Percentiles rank a stretch among this genome's conserved stretches.
These are phyloP conservation scores for Diarsia mendica DNA, from an alignment of 2,888 invertebrate species.

Conservation along the genomic window DNA sequence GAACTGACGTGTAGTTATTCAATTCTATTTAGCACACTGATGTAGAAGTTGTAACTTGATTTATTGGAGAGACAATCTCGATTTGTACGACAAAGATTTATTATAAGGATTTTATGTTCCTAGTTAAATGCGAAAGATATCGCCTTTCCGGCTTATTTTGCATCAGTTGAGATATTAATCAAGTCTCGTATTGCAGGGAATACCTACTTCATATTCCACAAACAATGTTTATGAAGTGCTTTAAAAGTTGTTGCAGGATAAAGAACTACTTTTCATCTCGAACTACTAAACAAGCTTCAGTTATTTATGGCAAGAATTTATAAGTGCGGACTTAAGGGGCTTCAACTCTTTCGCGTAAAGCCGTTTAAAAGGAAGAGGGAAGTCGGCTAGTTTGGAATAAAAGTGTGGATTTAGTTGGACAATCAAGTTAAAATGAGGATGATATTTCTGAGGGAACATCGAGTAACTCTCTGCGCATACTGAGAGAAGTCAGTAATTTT, in stretches of 20 bases:
- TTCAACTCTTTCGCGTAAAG: conserved; percentile 24
- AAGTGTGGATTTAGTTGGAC: conserved; percentile 39
- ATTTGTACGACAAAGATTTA: conserved; percentile 37
- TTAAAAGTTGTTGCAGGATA: conserved; percentile 34
- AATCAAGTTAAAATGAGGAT: conserved; percentile 42
- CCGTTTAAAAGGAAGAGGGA: conserved; percentile 20
- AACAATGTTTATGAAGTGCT: conserved; percentile 21
- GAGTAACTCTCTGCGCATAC: conserved; percentile 57
- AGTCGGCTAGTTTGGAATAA: conserved; percentile 32
- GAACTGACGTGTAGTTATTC: conserved; percentile 22
- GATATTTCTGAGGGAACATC: conserved; percentile 42
- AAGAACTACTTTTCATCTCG: conserved; percentile 32
- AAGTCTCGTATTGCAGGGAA: background rate
- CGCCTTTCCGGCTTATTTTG: conserved; percentile 14
- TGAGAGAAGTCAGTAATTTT: conserved; percentile 63
- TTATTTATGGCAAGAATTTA: conserved; percentile 44
- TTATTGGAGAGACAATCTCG: conserved; percentile 26
- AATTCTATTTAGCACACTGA: conserved; percentile 19
- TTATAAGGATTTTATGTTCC: conserved; percentile 26
- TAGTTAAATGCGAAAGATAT: conserved; percentile 15
- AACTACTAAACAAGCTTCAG: conserved; percentile 40
- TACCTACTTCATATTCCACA: background rate
- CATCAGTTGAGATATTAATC: conserved; percentile 10
- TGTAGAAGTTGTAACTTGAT: conserved; percentile 10
- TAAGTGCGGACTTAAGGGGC: conserved; percentile 23